Conservation (phyloP, 1,140 invertebrate genomes). For the Hirudo medicinalis region DNA sequence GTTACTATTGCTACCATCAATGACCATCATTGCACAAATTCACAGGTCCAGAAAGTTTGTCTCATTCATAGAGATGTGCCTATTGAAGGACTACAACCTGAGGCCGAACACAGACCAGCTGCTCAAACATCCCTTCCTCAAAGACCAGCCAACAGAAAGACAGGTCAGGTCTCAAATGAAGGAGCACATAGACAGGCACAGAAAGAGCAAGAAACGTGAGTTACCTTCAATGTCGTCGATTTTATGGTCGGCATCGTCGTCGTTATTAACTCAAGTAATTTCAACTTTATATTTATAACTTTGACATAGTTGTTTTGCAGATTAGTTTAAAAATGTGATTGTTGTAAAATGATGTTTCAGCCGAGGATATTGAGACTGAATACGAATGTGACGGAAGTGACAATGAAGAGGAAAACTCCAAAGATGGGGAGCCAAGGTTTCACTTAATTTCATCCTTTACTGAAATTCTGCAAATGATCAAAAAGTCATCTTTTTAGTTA, state of each 20-base stretch:
- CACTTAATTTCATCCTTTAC: neutral
- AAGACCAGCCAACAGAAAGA: slow-evolving; percentile 90
- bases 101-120: slow-evolving; percentile 94
- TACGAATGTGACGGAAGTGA: slow-evolving; percentile 39
- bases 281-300: neutral
- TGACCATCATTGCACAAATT: no score
- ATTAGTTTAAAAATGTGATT: neutral
- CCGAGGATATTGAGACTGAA: slow-evolving; percentile 36
- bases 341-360: slow-evolving; percentile 11
- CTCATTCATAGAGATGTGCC: slow-evolving; percentile 65
- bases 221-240: neutral
- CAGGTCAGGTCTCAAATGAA: slow-evolving; percentile 95
- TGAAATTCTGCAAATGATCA: no score
- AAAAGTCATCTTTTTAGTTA: neutral
- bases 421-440: slow-evolving; percentile 23
- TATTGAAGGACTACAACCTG: slow-evolving; percentile 95
- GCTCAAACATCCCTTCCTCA: slow-evolving; percentile 89
- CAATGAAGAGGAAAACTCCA: slow-evolving; percentile 36
- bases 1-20: no score
- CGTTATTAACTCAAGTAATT: neutral
- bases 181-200: slow-evolving; percentile 85
- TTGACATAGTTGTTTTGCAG: neutral
- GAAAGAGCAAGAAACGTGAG: slow-evolving; percentile 30
- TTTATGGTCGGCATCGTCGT: neutral
- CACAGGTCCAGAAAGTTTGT: slow-evolving; percentile 43